A percentile compares a stretch with the other conserved stretches of the same genome.
Evolutionary conservation across 2,888 invertebrate genomes (phyloP).

Genomic region (Sminthurides aquaticus): DNA sequence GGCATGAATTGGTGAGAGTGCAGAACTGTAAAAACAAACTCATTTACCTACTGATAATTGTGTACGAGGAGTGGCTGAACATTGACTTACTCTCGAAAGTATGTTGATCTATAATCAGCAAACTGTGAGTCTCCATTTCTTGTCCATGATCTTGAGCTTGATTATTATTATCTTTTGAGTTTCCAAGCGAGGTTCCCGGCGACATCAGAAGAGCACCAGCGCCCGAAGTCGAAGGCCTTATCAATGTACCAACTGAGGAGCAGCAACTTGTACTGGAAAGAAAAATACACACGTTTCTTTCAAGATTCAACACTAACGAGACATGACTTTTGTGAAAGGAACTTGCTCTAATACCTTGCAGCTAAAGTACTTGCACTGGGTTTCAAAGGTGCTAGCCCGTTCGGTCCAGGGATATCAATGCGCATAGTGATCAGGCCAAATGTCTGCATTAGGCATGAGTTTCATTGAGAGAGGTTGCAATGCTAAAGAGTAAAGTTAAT

Average conservation of each 20-base stretch:
- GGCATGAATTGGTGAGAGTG: conserved; percentile 89
- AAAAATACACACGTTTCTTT: background rate
- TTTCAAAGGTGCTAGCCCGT: conserved; percentile 59
- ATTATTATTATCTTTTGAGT: conserved; percentile 14
- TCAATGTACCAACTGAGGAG: conserved; percentile 40
- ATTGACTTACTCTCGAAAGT: conserved; percentile 69
- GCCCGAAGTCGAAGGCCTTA: conserved; percentile 41
- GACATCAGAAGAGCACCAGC: conserved; percentile 36
- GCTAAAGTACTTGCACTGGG: conserved; percentile 64
- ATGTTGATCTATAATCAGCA: conserved; percentile 89
- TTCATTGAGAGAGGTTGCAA: background rate
- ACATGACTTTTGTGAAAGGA: background rate
- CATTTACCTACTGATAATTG: background rate
- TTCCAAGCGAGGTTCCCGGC: conserved; percentile 11
- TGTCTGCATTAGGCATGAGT: conserved; percentile 57
- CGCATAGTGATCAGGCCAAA: conserved; percentile 90
- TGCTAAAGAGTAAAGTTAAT: background rate
- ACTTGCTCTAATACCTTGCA: conserved; percentile 27
- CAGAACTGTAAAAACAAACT: conserved; percentile 56
- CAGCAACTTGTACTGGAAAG: conserved; percentile 37
- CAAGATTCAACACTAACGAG: conserved; percentile 2
- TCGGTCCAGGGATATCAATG: conserved; percentile 74
- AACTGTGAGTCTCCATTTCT: conserved; percentile 82
- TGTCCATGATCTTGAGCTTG: conserved; percentile 57
- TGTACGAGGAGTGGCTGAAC: no score